Conservation (phyloP, 2,113 vertebrate genomes). For the Gobiocypris rarus region DNA sequence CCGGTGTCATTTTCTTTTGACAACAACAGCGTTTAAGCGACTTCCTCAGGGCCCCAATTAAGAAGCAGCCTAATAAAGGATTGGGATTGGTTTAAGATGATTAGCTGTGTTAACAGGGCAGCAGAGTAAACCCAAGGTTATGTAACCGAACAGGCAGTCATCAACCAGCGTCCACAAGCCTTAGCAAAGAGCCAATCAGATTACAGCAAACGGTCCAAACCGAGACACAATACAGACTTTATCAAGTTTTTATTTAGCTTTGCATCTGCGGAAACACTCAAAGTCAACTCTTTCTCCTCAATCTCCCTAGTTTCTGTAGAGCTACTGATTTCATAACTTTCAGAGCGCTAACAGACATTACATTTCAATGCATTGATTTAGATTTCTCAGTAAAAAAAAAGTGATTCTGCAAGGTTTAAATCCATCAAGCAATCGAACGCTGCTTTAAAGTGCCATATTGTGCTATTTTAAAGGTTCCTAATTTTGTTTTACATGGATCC, state of each 20-base stretch:
- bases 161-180: not conserved
- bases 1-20: not conserved
- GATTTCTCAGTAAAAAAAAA: too few relatives aligned
- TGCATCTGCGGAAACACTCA: not conserved
- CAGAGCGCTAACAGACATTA: not conserved
- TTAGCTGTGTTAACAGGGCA: constrained; percentile 43
- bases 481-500: too few relatives aligned
- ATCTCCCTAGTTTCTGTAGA: not conserved
- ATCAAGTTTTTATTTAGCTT: not conserved
- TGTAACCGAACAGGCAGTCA: constrained; percentile 35
- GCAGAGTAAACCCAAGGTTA: constrained; percentile 46
- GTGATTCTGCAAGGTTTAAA: too few relatives aligned
- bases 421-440: too few relatives aligned
- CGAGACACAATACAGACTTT: not conserved
- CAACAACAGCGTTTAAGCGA: not conserved
- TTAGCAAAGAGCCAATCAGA: not conserved
- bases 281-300: not conserved
- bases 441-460: too few relatives aligned
- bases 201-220: not conserved
- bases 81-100: constrained; percentile 48
- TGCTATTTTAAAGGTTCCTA: too few relatives aligned
- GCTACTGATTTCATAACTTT: not conserved
- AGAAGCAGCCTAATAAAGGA: constrained; percentile 20
- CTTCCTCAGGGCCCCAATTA: constrained; percentile 27
- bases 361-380: not conserved